Base-by-base conservation (phyloP, 2,888 invertebrate genomes). In the Opisthograptis luteolata region DNA sequence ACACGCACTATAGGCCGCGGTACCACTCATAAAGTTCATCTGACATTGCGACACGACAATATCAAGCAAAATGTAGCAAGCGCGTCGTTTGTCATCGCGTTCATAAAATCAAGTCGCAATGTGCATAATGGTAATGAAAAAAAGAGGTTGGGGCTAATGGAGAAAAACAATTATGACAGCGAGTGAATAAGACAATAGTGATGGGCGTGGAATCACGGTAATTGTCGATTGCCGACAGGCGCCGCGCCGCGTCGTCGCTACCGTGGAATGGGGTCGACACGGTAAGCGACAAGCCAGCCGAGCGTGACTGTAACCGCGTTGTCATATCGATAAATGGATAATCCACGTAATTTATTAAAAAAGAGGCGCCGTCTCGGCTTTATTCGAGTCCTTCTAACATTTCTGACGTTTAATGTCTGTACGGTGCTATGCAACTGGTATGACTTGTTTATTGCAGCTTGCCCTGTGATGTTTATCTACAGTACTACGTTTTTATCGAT, bases 161-260 rank as follows among this genome's bases (percentile, higher is more conserved):
- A 57, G 55, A 64, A 54, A 65, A 65, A 67, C 64, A 75, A 73
- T 74, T 68, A 75, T 58, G 55, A 58, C 36, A 55, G 56, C 48
- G 61, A 62, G 57, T 63, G 57, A 73, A 80, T 77, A 73, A 77
- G 70, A 84, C 79, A 84, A 83, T 85, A 86, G 86, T 79, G 84
- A 81, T 80, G 84, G 73, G 77, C 72, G 74, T 71, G 73, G 58
- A 70, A 68, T 66, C 62, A 63, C 62, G 69, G 68, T 77, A 76
- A 79, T 81, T 70, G 78, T 70, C 69, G 70, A 79, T 79, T 69
- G 73, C 72, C 30, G 76, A 71, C 75, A 76, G 79, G 80, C 84
- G 80, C 79, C 78, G 61, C 60, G 63, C 31, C 44, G 48, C 58
- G 64, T 47, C 58, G 64, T 47, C 46, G 50, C 53, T 66, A 61